Evolutionary conservation across 2,113 vertebrate species (phyloP), one percentile per base, ranked within the genome.

Genomic region (Pelobates fuscus): DNA sequence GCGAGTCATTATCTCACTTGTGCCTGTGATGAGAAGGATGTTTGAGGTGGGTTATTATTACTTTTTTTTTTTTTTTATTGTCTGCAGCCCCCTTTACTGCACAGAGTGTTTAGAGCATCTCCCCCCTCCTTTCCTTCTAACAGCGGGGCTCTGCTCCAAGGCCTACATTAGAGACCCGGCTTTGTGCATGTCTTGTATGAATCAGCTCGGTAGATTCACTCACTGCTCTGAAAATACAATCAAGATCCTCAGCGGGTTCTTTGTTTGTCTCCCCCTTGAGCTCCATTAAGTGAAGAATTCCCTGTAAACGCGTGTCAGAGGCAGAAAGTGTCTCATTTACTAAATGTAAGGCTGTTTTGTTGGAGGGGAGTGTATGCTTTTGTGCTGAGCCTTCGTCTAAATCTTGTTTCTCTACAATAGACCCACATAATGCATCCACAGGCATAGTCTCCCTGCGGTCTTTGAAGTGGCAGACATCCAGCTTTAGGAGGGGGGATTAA

Each of bases 281-380:
- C 49, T 32, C 58, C 75, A 67, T 70, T 88, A 88, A 91, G 85
- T 89, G 90, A 90, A 89, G 84, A 84, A 80, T 85, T 88, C 80
- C 77, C 86, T 89, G 80, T 84, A 84, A 87, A 82, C 88, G 73
- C 70, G 85, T 78, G 80, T 88, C 86, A 86, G 88, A 81, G 82
- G 82, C 84, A 84, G 83, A 81, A 86, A 88, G 81, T 77, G 49
- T 77, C 78, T 88, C 81, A 82, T 88, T 87, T 87, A 81, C 85
- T 85, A 89, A 91, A 84, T 89, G 87, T 84, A 82, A 78, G 73
- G 60, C 67, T 65, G 75, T 83, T 85, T 85, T 78, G 82, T 69
- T 79, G 55, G 65, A 77, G 65, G 69, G 69, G 70, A 82, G 67
- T 77, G 67, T 23, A 61, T 3, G 10, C 78, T 83, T 91, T 90